Base-by-base conservation (phyloP, 1,140 invertebrate species). In the Drosophila nigrodunni region DNA sequence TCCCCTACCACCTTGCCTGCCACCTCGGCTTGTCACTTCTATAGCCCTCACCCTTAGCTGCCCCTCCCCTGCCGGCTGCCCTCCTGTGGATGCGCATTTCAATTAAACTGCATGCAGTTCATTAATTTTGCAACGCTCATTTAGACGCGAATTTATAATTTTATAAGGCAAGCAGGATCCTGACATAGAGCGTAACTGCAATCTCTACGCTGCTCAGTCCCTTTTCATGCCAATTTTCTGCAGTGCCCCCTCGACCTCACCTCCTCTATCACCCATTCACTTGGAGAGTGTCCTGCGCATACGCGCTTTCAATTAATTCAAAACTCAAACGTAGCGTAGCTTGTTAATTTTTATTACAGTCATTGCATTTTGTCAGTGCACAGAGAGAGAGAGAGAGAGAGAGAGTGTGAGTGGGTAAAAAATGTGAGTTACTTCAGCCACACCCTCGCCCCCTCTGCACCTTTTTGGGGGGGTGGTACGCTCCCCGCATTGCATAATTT, bases 271-370 rank as follows among this genome's bases (percentile, higher is more conserved):
- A 13, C 60, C 46, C 30, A 11, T 11, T 59, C 35, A 35, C 41
- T 49, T 49, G 18, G 6, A 35, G 47, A 54, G 66, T 82, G 72
- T 89, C 77, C 80, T 74, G 79, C 73, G 80, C 67, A 78, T 89
- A 78, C 77, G 74, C 74, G 77, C 88, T 80, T 90, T 92, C 90
- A 92, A 92, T 92, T 92, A 92, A 92, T 91, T 91, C 90, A 92
- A 91, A 91, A 88, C 86, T 91, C 90, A 92, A 92, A 92, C 90
- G 83, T 87, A 91, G 90, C 90, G 90, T 91, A 88, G 78, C 90
- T 82, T 92, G 90, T 92, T 91, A 92, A 92, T 91, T 90, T 91
- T 90, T 88, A 90, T 91, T 90, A 88, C 64, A 74, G 78, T 77
- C 81, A 91, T 91, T 91, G 86, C 90, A 91, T 82, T 88, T 67